Evolutionary conservation across 1,140 invertebrate species (phyloP), one percentile per base, ranked within the genome.

Genomic region (Drosophila insularis): DNA sequence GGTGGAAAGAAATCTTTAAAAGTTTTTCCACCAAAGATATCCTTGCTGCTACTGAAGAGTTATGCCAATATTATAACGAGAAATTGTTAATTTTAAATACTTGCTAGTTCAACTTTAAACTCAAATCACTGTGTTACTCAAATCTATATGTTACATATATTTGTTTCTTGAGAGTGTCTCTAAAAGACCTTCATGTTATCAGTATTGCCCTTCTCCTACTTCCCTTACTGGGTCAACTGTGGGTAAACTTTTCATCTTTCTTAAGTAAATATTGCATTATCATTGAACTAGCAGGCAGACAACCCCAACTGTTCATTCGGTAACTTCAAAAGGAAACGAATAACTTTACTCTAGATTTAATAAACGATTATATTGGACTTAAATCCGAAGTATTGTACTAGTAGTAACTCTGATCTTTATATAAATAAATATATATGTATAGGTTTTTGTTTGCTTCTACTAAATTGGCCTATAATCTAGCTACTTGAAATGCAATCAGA

Each of bases 291-390:
- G 63, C 39, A 17, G 63, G 50, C 64, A 71, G 37, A 19, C 53
- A 21, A 19, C 11, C 21, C 68, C 56, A 23, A 71, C 17, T 43
- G 19, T 21, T 4, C 8, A 2, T 50, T 55, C 81, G 81, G 78
- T 37, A 37, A 78, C 70, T 76, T 86, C 75, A 86, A 86, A 86
- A 79, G 27, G 17, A 35, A 40, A 63, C 53, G 82, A 86, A 80
- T 87, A 86, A 87, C 75, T 87, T 86, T 87, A 84, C 82, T 82
- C 85, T 89, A 89, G 82, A 87, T 87, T 87, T 87, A 87, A 89
- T 71, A 87, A 87, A 77, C 82, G 82, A 89, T 87, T 87, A 87
- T 89, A 73, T 68, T 71, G 86, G 79, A 77, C 75, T 82, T 77
- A 82, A 79, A 77, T 89, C 84, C 62, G 80, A 82, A 86, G 79